A percentile compares a stretch with the other conserved stretches of the same genome.
Evolutionary conservation across 1,140 invertebrate species (phyloP).

Genomic region (Dysdera silvatica): DNA sequence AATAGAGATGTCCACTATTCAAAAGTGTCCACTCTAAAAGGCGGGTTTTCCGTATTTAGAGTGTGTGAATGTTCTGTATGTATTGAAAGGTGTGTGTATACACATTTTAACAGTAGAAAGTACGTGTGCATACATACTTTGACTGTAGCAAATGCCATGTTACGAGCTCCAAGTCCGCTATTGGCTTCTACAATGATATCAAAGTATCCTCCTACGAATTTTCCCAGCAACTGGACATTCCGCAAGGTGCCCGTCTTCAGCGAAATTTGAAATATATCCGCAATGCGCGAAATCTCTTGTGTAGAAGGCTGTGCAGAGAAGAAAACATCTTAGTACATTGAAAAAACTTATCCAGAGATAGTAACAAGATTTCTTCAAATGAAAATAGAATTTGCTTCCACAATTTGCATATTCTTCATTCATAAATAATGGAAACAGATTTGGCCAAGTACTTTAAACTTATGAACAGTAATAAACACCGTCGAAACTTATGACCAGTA

Average conservation of each 20-base stretch:
- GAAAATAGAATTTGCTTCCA: not conserved
- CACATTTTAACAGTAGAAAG: not conserved
- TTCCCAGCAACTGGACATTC: conserved; percentile 58
- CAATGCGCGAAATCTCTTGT: conserved; percentile 5
- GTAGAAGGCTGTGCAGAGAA: conserved; percentile 30
- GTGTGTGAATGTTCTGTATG: not conserved
- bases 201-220: conserved; percentile 63
- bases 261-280: conserved; percentile 52
- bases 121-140: conserved; percentile 14
- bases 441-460: too few species aligned
- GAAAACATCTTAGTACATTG: not conserved
- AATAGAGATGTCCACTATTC: too few species aligned
- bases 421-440: too few species aligned
- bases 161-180: conserved; percentile 38
- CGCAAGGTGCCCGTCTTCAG: conserved; percentile 58
- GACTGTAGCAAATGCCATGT: conserved; percentile 29
- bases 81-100: not conserved
- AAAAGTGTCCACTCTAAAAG: too few species aligned
- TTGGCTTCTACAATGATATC: conserved; percentile 56
- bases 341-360: not conserved
- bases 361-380: not conserved
- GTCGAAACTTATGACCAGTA: too few species aligned
- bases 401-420: not conserved
- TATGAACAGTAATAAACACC: not conserved
- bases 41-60: too few species aligned